These are phyloP conservation scores for Pseudorectes ferrugineus DNA, from an alignment of 2,113 vertebrate species.

Conservation along the genomic window DNA sequence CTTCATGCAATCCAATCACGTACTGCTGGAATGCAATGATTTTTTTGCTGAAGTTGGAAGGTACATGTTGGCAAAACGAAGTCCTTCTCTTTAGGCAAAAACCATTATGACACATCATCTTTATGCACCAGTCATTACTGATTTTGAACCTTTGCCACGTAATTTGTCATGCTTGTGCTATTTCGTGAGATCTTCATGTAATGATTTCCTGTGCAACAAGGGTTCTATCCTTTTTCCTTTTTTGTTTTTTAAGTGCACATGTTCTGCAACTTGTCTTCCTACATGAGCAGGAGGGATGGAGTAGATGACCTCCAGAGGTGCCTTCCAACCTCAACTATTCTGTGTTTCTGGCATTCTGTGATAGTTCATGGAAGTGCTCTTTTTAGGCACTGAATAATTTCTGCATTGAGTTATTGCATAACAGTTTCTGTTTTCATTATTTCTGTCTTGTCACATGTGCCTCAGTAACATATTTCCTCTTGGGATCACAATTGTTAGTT, in stretches of 20 bases:
- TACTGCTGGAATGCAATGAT: neutral
- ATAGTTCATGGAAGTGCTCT: neutral
- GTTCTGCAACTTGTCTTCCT: neutral
- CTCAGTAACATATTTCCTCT: neutral
- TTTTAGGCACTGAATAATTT: neutral
- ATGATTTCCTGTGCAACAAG: neutral
- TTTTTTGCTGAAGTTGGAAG: neutral
- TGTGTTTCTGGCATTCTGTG: neutral
- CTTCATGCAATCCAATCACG: neutral
- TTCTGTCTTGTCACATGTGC: neutral
- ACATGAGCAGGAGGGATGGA: neutral
- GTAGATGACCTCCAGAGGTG: neutral
- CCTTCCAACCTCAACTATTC: neutral
- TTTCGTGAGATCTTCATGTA: neutral
- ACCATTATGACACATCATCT: neutral
- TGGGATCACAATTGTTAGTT: neutral
- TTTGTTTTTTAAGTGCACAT: neutral
- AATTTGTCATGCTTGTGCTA: neutral
- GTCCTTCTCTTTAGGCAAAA: neutral
- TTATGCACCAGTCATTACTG: neutral
- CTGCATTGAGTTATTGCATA: neutral
- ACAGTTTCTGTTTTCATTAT: conserved; percentile 5
- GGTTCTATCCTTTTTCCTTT: neutral
- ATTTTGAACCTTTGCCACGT: conserved; percentile 18
- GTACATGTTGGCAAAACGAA: neutral